phyloP scores from a whole-genome alignment of 2,797 vertebrate genomes.

The Clarias laeviceps region DNA sequence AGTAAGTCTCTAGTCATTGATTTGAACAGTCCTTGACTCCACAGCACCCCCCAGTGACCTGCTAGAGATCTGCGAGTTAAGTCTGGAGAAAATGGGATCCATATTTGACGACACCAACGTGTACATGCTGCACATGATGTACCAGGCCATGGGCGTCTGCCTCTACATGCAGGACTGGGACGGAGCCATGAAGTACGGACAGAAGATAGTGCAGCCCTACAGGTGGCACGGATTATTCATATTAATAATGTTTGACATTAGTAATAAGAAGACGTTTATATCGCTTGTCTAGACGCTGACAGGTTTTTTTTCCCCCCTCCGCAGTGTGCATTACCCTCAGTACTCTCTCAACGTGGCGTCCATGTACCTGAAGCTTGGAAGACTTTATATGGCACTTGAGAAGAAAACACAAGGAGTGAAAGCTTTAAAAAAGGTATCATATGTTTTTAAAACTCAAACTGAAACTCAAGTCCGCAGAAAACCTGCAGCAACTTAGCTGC shows the following conservation, averaged over 20 bases:
- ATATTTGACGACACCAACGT: slow-evolving; percentile 93
- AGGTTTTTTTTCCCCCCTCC: slow-evolving; percentile 24
- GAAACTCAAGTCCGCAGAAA: neutral
- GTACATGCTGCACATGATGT: slow-evolving; percentile 99
- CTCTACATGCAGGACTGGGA: slow-evolving; percentile 98
- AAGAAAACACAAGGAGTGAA: slow-evolving; percentile 83
- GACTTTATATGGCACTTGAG: slow-evolving; percentile 88
- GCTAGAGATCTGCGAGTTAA: slow-evolving; percentile 95
- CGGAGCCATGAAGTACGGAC: slow-evolving; percentile 88
- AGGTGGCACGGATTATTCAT: slow-evolving; percentile 74
- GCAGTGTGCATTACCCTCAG: slow-evolving; percentile 90
- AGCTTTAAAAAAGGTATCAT: slow-evolving; percentile 86
- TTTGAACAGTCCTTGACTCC: slow-evolving; percentile 78
- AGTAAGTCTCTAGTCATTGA: neutral
- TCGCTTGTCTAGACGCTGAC: neutral
- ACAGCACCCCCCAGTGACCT: slow-evolving; percentile 87
- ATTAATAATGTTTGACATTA: neutral
- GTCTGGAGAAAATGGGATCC: slow-evolving; percentile 92
- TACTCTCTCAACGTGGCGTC: slow-evolving; percentile 97
- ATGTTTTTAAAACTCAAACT: neutral
- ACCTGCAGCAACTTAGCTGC: neutral
- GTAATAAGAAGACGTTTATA: neutral
- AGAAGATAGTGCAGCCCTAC: slow-evolving; percentile 93
- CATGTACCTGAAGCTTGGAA: slow-evolving; percentile 95
- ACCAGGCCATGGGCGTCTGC: slow-evolving; percentile 98